Evolutionary conservation across 2,888 invertebrate genomes (phyloP).

Genomic region (Pyrocoelia pectoralis): DNA sequence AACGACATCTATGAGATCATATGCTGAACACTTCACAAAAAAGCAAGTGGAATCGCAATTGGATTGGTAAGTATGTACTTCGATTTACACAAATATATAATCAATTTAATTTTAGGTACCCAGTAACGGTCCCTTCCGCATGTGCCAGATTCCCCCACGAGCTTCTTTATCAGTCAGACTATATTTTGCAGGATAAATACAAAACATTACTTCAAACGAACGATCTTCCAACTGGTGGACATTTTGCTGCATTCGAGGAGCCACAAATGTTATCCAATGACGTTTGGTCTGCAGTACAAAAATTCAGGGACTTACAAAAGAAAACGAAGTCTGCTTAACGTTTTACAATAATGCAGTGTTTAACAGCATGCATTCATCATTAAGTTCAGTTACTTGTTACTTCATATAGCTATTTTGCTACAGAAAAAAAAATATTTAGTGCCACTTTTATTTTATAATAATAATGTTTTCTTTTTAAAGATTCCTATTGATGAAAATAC

Average conservation of each 20-base stretch:
- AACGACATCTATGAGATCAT: slow-evolving; percentile 74
- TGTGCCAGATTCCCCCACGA: slow-evolving; percentile 80
- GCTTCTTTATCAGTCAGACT: slow-evolving; percentile 67
- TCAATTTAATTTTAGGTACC: slow-evolving; percentile 52
- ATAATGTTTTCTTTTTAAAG: too few species aligned
- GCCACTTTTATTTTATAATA: too few species aligned
- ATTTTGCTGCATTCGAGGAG: slow-evolving; percentile 85
- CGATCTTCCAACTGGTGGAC: slow-evolving; percentile 76
- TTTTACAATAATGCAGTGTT: too few species aligned
- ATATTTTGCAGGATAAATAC: slow-evolving; percentile 66
- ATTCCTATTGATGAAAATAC: too few species aligned
- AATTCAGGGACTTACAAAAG: slow-evolving; percentile 49
- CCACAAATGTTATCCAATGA: slow-evolving; percentile 77
- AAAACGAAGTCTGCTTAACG: too few species aligned
- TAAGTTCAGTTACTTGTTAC: too few species aligned
- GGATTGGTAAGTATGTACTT: not conserved
- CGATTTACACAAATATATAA: not conserved
- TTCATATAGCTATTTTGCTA: too few species aligned
- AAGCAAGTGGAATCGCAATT: not conserved
- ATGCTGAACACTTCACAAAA: slow-evolving; percentile 63
- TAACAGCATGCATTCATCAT: too few species aligned
- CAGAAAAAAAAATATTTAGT: too few species aligned
- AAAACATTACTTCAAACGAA: slow-evolving; percentile 74
- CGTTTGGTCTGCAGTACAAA: slow-evolving; percentile 68
- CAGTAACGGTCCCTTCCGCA: slow-evolving; percentile 73